Base-by-base conservation (phyloP, 2,797 vertebrate genomes). In the Mareca strepera region DNA sequence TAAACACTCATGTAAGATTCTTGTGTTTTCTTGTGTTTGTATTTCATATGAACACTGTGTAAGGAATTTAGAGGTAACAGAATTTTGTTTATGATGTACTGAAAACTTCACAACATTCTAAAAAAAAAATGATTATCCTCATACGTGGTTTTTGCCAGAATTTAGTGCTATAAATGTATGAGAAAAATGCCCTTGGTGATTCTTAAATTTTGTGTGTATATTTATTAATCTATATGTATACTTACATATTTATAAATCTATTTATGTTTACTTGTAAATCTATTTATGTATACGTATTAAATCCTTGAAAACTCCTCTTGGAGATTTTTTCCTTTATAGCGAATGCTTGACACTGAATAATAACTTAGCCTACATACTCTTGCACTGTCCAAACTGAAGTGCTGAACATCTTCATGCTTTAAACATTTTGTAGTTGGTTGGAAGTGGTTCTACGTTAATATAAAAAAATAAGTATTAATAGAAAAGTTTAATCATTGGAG, bases 401-500 rank as follows among this genome's bases (percentile, higher is more conserved):
- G 23, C 12, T 41, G 39, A 63, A 87, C 21, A 56, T 80, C 10
- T 52, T 28, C 14, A 5, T 31, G 14, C 22, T 88, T 15, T 60
- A 35, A 74, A 84, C 7, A 11, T 8, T 82, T 89, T 23, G 50
- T 31, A 26, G 59, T 64, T 46, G 68, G 13, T 68, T 82, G 3
- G 0, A 92, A 73, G 4, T 69, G 15, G 41, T 26, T 83, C 11
- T 43, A 86, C 76, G 33, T 46, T 46, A 28, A 56, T 53, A 82
- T 63, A 1, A 68, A 78, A 62, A 68, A 11, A 29, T 33, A 60
- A 8, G 1, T 29, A 29, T 67, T 60, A 26, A 52, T 59, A 29
- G 29, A 55, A 29, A 63, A 43, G 1, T 28, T 55, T 41, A 13
- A 0, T 1, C 1, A 0, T 78, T 14, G 69, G 66, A 81, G 18